Conservation (phyloP, 2,113 vertebrate species). For the Malurus elegans region DNA sequence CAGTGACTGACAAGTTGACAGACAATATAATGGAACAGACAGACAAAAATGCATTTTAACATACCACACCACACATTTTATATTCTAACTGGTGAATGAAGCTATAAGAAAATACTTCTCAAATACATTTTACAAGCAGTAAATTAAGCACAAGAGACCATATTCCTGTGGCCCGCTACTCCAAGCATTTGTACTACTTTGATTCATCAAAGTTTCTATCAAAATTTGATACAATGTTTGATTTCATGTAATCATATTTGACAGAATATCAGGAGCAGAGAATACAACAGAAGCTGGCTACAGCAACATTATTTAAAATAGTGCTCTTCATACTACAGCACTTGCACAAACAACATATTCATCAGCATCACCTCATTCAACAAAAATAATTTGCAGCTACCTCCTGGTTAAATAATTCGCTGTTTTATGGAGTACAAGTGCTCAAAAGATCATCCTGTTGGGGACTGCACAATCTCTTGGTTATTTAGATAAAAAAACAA, state of each 20-base stretch:
- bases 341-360: neutral
- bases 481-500: neutral
- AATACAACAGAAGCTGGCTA: neutral
- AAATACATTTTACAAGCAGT: neutral
- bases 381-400: neutral
- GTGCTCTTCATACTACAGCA: neutral
- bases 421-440: neutral
- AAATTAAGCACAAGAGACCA: neutral
- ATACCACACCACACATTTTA: neutral
- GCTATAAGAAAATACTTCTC: neutral
- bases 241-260: slow-evolving; percentile 17
- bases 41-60: slow-evolving; percentile 25
- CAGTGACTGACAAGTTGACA: slow-evolving; percentile 5
- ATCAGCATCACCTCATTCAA: neutral
- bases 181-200: slow-evolving; percentile 53
- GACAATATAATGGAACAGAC: slow-evolving; percentile 45
- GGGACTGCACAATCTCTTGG: neutral
- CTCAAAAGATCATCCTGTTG: neutral
- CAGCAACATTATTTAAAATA: neutral
- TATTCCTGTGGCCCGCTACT: slow-evolving; percentile 3
- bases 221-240: neutral
- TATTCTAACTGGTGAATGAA: neutral
- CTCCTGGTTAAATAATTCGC: neutral
- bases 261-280: neutral
- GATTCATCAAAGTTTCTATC: neutral